phyloP scores from a whole-genome alignment of 2,113 vertebrate species.

The Sprattus sprattus region DNA sequence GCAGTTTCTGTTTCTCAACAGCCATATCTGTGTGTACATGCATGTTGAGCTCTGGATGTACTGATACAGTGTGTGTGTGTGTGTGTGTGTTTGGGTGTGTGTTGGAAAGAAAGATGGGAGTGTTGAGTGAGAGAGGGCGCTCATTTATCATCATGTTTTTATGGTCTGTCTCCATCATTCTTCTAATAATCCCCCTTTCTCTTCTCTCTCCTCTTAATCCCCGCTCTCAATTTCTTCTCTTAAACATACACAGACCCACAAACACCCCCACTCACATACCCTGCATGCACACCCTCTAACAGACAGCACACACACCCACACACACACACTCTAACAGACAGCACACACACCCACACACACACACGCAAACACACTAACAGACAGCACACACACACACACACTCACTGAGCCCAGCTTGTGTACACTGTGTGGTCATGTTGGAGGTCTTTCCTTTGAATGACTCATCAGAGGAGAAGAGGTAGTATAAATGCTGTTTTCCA shows the following conservation, averaged over 20 bases:
- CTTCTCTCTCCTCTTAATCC: background rate
- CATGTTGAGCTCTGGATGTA: background rate
- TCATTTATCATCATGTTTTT: slow-evolving; percentile 31
- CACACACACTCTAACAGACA: too few species aligned
- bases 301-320: background rate
- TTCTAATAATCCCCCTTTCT: slow-evolving; percentile 23
- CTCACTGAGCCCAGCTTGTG: too few species aligned
- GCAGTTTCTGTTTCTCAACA: background rate
- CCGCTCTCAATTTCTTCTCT: background rate
- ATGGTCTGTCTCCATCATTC: slow-evolving; percentile 3
- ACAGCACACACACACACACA: too few species aligned
- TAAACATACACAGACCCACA: background rate
- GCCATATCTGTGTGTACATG: background rate
- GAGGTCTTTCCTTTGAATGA: too few species aligned
- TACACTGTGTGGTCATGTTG: too few species aligned
- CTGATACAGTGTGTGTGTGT: background rate
- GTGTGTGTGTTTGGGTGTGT: background rate
- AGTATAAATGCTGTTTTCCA: too few species aligned
- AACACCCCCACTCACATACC: background rate
- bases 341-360: too few species aligned
- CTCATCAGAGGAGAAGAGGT: too few species aligned
- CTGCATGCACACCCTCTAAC: background rate
- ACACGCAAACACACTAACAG: too few species aligned
- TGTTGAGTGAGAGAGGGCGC: slow-evolving; percentile 29
- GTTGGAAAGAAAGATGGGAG: slow-evolving; percentile 10